A percentile compares a stretch with the other conserved stretches of the same genome.
Conservation (phyloP, 2,888 invertebrate genomes). For the Euclidia mi region DNA sequence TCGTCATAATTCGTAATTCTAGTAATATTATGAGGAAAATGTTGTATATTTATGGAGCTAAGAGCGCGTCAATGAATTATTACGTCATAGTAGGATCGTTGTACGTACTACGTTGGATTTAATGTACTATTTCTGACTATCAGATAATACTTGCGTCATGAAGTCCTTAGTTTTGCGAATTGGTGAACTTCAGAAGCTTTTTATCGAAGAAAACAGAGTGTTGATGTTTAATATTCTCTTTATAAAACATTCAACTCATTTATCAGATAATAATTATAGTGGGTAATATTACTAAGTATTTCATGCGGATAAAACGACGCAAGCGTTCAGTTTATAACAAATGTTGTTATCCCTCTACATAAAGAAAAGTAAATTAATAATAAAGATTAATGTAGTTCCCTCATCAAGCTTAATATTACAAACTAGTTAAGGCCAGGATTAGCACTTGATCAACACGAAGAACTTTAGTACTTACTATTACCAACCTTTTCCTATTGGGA, state of each 20-base stretch:
- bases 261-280: background rate
- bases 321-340: too few relatives aligned
- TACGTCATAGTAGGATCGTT: constrained; percentile 4
- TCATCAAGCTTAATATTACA: too few relatives aligned
- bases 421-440: too few relatives aligned
- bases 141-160: constrained; percentile 2
- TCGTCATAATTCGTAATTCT: constrained; percentile 1
- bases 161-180: background rate
- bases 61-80: constrained; percentile 6
- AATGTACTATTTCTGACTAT: background rate
- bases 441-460: too few relatives aligned
- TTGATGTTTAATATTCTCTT: background rate
- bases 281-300: background rate
- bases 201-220: background rate
- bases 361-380: too few relatives aligned
- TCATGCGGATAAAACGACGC: background rate
- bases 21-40: constrained; percentile 2
- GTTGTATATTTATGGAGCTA: background rate
- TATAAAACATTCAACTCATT: background rate
- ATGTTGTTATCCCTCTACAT: too few relatives aligned
- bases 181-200: background rate
- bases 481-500: too few relatives aligned
- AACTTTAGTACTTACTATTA: too few relatives aligned
- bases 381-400: too few relatives aligned
- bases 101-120: background rate